These are phyloP conservation scores for Catharus fuscescens DNA, from an alignment of 2,113 vertebrate genomes.

Conservation along the genomic window DNA sequence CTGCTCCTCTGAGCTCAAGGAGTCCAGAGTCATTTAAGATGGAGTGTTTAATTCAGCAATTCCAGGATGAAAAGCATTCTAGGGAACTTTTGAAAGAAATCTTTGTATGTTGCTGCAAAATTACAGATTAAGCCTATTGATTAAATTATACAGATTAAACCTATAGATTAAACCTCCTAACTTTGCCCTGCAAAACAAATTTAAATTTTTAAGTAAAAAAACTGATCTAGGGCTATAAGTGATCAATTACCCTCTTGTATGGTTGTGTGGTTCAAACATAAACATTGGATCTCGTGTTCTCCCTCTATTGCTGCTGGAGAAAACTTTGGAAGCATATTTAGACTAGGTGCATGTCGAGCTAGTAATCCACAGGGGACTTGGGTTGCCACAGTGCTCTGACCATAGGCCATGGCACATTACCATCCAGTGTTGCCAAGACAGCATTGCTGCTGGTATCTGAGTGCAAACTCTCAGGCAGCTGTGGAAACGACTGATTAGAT, in stretches of 20 bases:
- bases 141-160: too few relatives aligned
- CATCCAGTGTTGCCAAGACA: not conserved
- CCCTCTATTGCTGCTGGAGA: not conserved
- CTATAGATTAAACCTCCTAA: not conserved
- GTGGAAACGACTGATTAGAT: not conserved
- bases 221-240: not conserved
- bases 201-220: not conserved
- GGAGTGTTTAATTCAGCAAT: not conserved
- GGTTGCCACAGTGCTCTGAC: not conserved
- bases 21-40: not conserved
- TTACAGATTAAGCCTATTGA: not conserved
- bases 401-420: rapidly evolving
- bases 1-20: not conserved
- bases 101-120: not conserved
- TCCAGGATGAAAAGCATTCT: not conserved
- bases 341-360: not conserved
- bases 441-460: not conserved
- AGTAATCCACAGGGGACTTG: not conserved
- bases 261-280: not conserved
- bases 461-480: not conserved
- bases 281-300: not conserved
- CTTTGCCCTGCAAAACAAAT: not conserved
- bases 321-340: not conserved
- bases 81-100: not conserved
- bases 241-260: not conserved